These are phyloP conservation scores for Bradypodion ventrale DNA, from an alignment of 2,797 vertebrate species.

Conservation along the genomic window DNA sequence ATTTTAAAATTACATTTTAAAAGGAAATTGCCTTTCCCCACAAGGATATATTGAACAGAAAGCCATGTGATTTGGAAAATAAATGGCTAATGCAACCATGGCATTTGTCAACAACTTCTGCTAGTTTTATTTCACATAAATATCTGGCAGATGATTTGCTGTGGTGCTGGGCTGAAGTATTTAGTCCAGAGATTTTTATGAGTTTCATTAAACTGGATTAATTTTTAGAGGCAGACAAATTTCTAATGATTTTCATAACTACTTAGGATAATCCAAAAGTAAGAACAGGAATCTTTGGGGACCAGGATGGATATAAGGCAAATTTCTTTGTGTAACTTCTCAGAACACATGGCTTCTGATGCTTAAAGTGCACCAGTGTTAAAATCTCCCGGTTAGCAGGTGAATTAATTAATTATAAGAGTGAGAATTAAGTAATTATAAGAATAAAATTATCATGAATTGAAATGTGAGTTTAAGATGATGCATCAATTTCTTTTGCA, in stretches of 20 bases:
- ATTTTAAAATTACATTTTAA: not conserved
- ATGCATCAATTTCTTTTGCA: too few species aligned
- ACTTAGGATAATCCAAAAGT: not conserved
- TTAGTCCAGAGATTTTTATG: too few species aligned
- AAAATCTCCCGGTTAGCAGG: not conserved
- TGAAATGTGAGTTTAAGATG: too few species aligned
- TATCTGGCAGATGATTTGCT: too few species aligned
- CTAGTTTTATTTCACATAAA: not conserved
- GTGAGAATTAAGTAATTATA: too few species aligned
- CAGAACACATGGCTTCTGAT: not conserved
- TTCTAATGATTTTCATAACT: not conserved
- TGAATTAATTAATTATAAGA: not conserved
- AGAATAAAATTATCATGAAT: too few species aligned
- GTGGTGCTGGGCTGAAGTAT: too few species aligned
- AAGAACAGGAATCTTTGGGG: not conserved
- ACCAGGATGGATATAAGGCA: not conserved
- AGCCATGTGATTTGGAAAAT: not conserved
- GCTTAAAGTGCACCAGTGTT: not conserved
- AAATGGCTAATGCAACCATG: not conserved
- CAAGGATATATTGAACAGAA: not conserved
- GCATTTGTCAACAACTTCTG: not conserved
- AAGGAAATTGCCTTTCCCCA: not conserved
- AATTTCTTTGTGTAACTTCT: not conserved
- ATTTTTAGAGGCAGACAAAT: too few species aligned
- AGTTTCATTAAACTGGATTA: too few species aligned